phyloP scores from a whole-genome alignment of 2,888 invertebrate genomes.

The Callimorpha dominula region DNA sequence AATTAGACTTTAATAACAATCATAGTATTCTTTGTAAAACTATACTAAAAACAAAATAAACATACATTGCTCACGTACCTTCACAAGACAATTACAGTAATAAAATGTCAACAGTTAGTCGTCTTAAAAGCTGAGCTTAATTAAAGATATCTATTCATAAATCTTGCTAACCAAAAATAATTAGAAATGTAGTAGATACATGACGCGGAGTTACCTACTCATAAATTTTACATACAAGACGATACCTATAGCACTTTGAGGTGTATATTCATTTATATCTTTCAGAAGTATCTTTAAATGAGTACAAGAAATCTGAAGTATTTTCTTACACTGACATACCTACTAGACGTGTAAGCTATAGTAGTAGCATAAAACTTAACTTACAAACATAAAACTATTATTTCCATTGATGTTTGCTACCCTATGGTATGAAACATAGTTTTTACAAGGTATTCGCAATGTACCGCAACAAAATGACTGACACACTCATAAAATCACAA shows the following conservation, averaged over 20 bases:
- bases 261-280: too few relatives aligned
- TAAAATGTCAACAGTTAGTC: slow-evolving; percentile 1
- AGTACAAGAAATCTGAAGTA: neutral
- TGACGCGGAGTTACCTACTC: neutral
- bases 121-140: neutral
- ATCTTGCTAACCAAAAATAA: neutral
- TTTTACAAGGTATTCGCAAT: neutral
- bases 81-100: neutral
- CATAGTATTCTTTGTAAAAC: neutral
- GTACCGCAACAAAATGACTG: neutral
- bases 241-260: too few relatives aligned
- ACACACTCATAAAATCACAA: neutral
- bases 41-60: neutral
- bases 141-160: neutral
- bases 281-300: neutral
- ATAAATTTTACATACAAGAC: too few relatives aligned
- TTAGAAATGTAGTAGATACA: neutral
- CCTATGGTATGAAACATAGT: neutral
- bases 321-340: neutral
- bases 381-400: too few relatives aligned
- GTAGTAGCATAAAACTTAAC: neutral
- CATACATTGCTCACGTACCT: neutral
- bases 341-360: neutral
- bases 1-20: neutral
- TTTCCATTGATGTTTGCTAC: neutral